Evolutionary conservation across 2,888 invertebrate genomes (phyloP), one percentile per base, ranked within the genome.

Genomic region (Serripes groenlandicus): DNA sequence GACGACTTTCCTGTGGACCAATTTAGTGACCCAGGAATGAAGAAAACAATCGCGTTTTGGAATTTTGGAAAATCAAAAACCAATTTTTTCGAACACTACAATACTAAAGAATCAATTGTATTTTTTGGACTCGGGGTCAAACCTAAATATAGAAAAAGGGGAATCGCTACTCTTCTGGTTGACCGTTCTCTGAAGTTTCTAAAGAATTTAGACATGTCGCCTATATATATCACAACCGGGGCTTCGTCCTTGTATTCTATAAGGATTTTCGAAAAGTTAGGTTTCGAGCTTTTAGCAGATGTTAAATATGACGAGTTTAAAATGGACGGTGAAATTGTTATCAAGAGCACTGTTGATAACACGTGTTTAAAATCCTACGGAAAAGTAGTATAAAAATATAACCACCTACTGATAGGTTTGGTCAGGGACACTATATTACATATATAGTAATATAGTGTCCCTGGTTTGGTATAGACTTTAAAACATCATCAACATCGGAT

Each of bases 91-190:
- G 75, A 78, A 32, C 28, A 37, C 4, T 83, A 78, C 26, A 54
- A 60, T 23, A 62, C 60, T 9, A 70, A 83, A n/a, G 78, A 83
- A 37, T 49, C 60, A 0, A 54, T 83, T 35, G 37, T 60, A 18
- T 71, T 78, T 49, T 75, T 72, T 18, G 78, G 78, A 7, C 75
- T 83, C 3, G 78, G 75, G n/a, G 78, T 78, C 1, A 52, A 34
- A 3, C 28, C 35, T 30, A 71, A 83, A 54, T 75, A 83, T 32
- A 71, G 82, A 26, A 70, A 34, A n/a, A 34, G 37, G 30, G 82
- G 82, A 3, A 7, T 62, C 18, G 62, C 34, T 30, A 34, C 62
- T 3, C 3, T 62, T 5, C 62, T 62, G 32, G 62, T 32, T 4
- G 62, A 62, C n/a, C 34, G 32, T 3, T 62, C 62, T n/a, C 30